phyloP scores from a whole-genome alignment of 2,888 invertebrate genomes.

The Chymomyza fuscimana region DNA sequence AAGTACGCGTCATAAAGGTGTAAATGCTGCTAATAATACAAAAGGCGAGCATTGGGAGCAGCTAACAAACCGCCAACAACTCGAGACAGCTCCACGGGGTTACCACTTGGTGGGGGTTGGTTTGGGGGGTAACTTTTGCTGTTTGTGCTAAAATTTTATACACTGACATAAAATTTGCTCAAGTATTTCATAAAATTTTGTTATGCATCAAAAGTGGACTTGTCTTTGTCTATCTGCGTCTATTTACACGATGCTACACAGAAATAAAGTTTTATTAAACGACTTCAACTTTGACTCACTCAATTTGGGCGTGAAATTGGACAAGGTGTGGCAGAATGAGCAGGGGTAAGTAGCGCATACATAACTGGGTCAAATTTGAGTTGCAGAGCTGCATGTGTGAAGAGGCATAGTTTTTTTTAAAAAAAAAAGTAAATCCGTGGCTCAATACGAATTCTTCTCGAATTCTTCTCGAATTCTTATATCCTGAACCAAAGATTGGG shows the following conservation, averaged over 20 bases:
- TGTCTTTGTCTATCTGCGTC: conserved; percentile 28
- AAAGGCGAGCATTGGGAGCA: conserved; percentile 27
- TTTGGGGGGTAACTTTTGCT: conserved; percentile 53
- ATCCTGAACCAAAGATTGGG: too few relatives aligned
- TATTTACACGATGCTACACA: conserved; percentile 11
- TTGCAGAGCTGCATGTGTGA: too few relatives aligned
- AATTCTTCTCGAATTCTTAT: too few relatives aligned
- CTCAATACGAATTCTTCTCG: too few relatives aligned
- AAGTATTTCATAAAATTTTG: conserved; percentile 71
- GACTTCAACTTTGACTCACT: conserved; percentile 48
- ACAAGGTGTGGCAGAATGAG: not conserved
- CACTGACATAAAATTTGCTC: conserved; percentile 70
- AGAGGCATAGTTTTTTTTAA: too few relatives aligned
- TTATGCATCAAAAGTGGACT: conserved; percentile 56
- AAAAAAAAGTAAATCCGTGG: too few relatives aligned
- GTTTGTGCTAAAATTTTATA: conserved; percentile 74
- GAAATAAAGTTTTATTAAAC: conserved; percentile 68
- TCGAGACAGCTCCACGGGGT: not conserved
- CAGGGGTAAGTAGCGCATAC: not conserved
- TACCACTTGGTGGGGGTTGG: not conserved
- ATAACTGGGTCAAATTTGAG: conserved; percentile 33
- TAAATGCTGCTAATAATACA: conserved; percentile 74
- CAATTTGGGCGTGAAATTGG: conserved; percentile 44
- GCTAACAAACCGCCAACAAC: conserved; percentile 44
- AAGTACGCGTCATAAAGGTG: conserved; percentile 75